phyloP scores from a whole-genome alignment of 1,140 invertebrate genomes.

The Amphibalanus amphitrite region DNA sequence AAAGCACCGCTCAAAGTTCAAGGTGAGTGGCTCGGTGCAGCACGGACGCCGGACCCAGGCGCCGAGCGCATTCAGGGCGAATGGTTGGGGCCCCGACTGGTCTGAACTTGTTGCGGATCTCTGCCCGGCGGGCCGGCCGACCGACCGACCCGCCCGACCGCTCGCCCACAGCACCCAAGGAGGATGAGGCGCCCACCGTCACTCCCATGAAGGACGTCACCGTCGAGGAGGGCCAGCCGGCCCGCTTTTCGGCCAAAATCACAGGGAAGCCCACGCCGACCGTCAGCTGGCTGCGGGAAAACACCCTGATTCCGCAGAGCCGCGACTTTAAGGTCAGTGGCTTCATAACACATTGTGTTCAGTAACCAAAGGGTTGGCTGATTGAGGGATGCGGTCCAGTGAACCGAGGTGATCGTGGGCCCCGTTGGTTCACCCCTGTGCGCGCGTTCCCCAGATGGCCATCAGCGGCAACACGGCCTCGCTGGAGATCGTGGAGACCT shows the following conservation, averaged over 20 bases:
- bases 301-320: conserved; percentile 68
- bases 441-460: background rate
- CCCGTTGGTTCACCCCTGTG: too few species aligned
- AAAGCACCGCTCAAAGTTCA: conserved; percentile 58
- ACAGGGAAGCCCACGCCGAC: conserved; percentile 61
- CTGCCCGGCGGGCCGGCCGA: background rate
- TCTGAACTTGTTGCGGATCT: too few species aligned
- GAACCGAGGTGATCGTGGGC: too few species aligned
- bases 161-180: background rate
- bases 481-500: conserved; percentile 73
- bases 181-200: conserved; percentile 55
- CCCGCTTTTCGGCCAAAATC: conserved; percentile 69
- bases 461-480: conserved; percentile 62
- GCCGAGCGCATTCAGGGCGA: too few species aligned
- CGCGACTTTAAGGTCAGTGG: conserved; percentile 70
- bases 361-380: too few species aligned
- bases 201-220: conserved; percentile 62
- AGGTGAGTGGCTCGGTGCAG: conserved; percentile 29
- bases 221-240: conserved; percentile 65
- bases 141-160: background rate
- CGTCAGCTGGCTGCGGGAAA: conserved; percentile 77
- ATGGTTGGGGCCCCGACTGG: too few species aligned
- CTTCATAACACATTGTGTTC: too few species aligned
- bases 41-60: too few species aligned
- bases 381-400: too few species aligned